Conservation (phyloP, 2,113 vertebrate species). For the Caranx ignobilis region DNA sequence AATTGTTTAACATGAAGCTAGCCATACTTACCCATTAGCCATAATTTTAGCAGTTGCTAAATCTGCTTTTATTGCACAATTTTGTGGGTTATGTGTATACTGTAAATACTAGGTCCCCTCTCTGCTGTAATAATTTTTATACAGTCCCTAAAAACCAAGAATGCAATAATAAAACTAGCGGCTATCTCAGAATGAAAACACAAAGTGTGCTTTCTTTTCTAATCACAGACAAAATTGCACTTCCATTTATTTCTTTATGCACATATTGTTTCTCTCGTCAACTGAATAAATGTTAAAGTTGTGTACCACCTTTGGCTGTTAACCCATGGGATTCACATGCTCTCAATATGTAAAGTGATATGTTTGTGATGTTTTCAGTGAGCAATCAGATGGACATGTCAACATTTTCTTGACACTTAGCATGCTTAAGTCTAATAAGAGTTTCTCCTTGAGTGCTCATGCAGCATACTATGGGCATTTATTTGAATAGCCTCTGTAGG, state of each 20-base stretch:
- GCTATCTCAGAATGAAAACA: neutral
- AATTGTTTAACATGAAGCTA: neutral
- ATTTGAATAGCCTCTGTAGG: slow-evolving; percentile 73
- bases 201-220: neutral
- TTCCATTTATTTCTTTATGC: neutral
- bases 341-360: slow-evolving; percentile 47
- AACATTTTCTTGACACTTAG: slow-evolving; percentile 74
- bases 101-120: no score
- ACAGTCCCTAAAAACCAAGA: neutral
- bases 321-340: slow-evolving; percentile 7
- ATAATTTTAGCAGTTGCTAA: neutral
- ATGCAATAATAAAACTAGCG: neutral
- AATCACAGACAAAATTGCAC: neutral
- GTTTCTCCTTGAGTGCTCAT: slow-evolving; percentile 78
- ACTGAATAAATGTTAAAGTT: slow-evolving; percentile 8
- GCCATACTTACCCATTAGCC: neutral
- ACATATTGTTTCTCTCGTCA: neutral
- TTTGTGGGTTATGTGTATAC: neutral
- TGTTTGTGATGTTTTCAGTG: slow-evolving; percentile 38
- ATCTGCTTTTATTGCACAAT: neutral
- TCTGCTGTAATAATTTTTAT: neutral
- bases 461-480: slow-evolving; percentile 59
- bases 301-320: slow-evolving; percentile 4
- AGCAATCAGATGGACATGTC: slow-evolving; percentile 64
- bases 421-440: slow-evolving; percentile 76